Conservation (phyloP, 2,888 invertebrate species). For the Eugnorisma glareosa region DNA sequence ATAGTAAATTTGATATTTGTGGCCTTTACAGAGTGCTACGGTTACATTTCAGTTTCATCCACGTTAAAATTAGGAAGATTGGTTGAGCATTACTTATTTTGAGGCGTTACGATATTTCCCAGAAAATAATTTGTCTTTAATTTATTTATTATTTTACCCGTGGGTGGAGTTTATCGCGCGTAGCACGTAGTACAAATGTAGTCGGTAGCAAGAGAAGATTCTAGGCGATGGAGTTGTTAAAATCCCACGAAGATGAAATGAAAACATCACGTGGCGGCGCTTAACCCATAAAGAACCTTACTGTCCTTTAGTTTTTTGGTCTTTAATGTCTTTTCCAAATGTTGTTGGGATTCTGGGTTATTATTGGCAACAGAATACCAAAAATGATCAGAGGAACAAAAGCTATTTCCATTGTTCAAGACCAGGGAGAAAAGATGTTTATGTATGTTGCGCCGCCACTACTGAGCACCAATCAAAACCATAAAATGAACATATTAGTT, state of each 20-base stretch:
- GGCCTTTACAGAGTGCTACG: neutral
- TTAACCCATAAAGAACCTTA: neutral
- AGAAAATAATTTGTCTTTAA: neutral
- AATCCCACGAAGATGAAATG: slow-evolving; percentile 20
- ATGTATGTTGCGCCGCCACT: slow-evolving; percentile 25
- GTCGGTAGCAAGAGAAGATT: slow-evolving; percentile 36
- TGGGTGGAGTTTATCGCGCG: neutral
- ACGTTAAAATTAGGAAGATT: neutral
- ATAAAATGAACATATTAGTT: slow-evolving; percentile 29
- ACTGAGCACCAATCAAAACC: slow-evolving; percentile 6
- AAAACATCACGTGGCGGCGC: slow-evolving; percentile 28
- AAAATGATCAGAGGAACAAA: neutral
- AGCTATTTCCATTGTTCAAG: neutral
- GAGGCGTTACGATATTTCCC: slow-evolving; percentile 1
- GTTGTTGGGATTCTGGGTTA: neutral
- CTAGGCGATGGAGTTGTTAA: slow-evolving; percentile 53
- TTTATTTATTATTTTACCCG: neutral
- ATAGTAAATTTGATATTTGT: neutral
- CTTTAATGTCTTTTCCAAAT: neutral
- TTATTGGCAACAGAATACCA: neutral
- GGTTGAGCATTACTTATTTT: neutral
- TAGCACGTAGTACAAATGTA: slow-evolving; percentile 44
- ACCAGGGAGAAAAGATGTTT: neutral
- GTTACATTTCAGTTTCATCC: neutral
- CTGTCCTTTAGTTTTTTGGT: neutral